phyloP scores from a whole-genome alignment of 2,113 vertebrate genomes.

The Hydrochoerus hydrochaeris region DNA sequence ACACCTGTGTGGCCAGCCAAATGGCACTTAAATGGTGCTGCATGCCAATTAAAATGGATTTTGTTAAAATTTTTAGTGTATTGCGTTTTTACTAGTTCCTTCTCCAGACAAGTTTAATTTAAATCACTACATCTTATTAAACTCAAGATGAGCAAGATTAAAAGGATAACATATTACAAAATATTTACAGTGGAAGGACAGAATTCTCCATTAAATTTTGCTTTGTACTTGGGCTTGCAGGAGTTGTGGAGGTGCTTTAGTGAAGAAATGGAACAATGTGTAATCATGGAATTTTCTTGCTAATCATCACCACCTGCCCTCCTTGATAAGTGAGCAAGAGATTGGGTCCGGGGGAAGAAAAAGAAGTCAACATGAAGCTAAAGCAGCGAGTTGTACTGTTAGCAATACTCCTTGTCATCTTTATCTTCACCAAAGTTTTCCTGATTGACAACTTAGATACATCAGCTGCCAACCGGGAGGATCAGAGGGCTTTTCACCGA shows the following conservation, averaged over 20 bases:
- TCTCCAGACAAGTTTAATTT: slow-evolving; percentile 11
- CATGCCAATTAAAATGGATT: slow-evolving; percentile 22
- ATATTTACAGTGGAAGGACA: neutral
- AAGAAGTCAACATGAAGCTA: slow-evolving; percentile 94
- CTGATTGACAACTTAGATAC: slow-evolving; percentile 97
- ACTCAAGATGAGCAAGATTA: neutral
- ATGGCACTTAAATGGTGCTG: neutral
- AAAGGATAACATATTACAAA: slow-evolving; percentile 8
- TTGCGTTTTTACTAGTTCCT: neutral
- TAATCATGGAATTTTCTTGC: slow-evolving; percentile 76
- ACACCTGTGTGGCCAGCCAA: neutral
- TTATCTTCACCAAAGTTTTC: slow-evolving; percentile 98
- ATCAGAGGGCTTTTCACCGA: slow-evolving; percentile 95
- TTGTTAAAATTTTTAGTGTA: slow-evolving; percentile 18
- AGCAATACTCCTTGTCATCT: slow-evolving; percentile 95
- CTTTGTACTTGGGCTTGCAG: slow-evolving; percentile 82
- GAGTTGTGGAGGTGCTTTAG: slow-evolving; percentile 68
- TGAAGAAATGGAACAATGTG: slow-evolving; percentile 58
- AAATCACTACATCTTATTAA: slow-evolving; percentile 44
- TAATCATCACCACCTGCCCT: slow-evolving; percentile 73
- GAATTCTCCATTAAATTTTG: slow-evolving; percentile 46
- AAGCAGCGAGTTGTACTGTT: slow-evolving; percentile 98
- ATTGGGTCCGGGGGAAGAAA: slow-evolving; percentile 68
- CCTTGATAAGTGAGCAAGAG: slow-evolving; percentile 79
- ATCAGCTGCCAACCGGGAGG: slow-evolving; percentile 94